These are phyloP conservation scores for Excalfactoria chinensis DNA, from an alignment of 2,113 vertebrate genomes.

Conservation along the genomic window DNA sequence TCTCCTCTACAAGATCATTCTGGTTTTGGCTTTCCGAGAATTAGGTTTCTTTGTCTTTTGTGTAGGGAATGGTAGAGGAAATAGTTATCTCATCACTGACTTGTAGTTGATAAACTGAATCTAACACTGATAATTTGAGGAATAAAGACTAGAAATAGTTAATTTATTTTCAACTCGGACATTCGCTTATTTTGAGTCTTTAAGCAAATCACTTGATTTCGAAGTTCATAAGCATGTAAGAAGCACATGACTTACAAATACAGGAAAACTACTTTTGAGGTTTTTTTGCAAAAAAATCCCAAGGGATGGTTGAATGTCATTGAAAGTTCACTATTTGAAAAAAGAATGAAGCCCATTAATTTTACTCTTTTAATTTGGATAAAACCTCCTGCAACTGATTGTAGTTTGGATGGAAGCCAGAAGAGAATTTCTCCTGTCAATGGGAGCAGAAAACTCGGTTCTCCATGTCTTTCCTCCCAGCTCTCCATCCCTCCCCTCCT, in stretches of 20 bases:
- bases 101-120: neutral
- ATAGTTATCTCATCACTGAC: neutral
- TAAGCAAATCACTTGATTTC: neutral
- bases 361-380: slow-evolving; percentile 28
- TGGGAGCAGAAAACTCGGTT: neutral
- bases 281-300: neutral
- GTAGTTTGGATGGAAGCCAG: neutral
- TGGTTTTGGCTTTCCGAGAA: neutral
- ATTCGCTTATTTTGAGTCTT: neutral
- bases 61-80: neutral
- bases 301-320: neutral
- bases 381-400: neutral
- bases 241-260: neutral
- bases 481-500: neutral
- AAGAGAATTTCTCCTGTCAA: neutral
- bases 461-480: neutral
- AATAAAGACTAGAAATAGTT: neutral
- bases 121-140: neutral
- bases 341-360: neutral
- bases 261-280: neutral
- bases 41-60: neutral
- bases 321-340: neutral
- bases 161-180: neutral
- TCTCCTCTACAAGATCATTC: neutral
- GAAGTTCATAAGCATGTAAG: neutral